Base-by-base conservation (phyloP, 2,797 vertebrate genomes). In the Microchirus variegatus region DNA sequence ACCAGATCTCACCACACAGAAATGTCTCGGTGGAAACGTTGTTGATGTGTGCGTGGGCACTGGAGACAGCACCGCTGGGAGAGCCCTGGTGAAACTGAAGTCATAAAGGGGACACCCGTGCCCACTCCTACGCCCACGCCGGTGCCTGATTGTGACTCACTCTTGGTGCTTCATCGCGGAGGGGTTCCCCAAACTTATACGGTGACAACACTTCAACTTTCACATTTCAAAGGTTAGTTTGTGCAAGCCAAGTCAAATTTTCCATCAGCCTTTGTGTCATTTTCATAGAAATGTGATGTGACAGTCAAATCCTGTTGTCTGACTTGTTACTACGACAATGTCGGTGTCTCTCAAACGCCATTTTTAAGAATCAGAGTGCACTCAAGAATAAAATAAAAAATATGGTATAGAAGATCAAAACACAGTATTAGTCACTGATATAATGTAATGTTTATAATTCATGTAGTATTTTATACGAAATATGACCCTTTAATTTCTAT, bases 101-200 rank as follows among this genome's bases (percentile, higher is more conserved):
- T 90, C 88, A 85, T 81, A 73, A 65, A 88, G 91, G 91, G 92
- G 88, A 91, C 87, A 86, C 87, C 91, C 87, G 53, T 75, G 73
- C 83, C 84, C 62, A 84, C 91, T 65, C 83, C 1, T 41, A 73
- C 86, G 19, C 88, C 85, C 77, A 85, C 87, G 52, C 61, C 18
- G 6, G 15, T 73, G 80, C 63, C 68, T 31, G 56, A 54, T 57
- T 5, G 43, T 90, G 91, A 91, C 80, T 90, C 87, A 89, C 51
- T 44, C 22, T 65, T 9, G 11, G 17, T 66, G 63, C 59, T 47
- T 82, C 75, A 68, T 79, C 44, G 1, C 7, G 9, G 54, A 87
- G 87, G 85, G 86, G 74, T 92, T 93, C 91, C 92, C 93, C 90
- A 85, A 85, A 90, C 65, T 59, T 53, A 14, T 40, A 50, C 31